These are phyloP conservation scores for Chelonus formosanus DNA, from an alignment of 2,888 invertebrate genomes.

Conservation along the genomic window DNA sequence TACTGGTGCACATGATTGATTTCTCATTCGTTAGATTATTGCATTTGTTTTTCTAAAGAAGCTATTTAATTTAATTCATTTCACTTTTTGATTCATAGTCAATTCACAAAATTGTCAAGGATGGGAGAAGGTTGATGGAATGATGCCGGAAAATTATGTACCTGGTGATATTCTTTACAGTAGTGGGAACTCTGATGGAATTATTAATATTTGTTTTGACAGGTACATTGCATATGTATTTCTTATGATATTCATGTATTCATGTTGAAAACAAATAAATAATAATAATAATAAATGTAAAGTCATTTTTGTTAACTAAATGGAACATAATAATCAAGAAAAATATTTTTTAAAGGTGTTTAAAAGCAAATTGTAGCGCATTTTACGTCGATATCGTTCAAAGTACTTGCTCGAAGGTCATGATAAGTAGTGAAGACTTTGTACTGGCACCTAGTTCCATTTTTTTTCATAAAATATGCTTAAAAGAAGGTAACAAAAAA, in stretches of 20 bases:
- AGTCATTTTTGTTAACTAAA: too few species aligned
- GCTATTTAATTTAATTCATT: too few species aligned
- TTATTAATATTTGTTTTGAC: constrained; percentile 53
- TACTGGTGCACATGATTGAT: too few species aligned
- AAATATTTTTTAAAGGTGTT: constrained; percentile 48
- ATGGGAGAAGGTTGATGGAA: constrained; percentile 58
- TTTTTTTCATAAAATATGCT: constrained; percentile 74
- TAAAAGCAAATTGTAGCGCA: constrained; percentile 52
- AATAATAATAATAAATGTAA: too few species aligned
- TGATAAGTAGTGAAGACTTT: constrained; percentile 53
- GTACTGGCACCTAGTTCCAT: constrained; percentile 69
- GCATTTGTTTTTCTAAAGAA: too few species aligned
- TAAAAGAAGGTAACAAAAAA: constrained; percentile 61
- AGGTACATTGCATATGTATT: constrained; percentile 43
- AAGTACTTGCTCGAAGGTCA: constrained; percentile 52
- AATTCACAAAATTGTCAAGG: constrained; percentile 43
- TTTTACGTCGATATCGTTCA: constrained; percentile 55
- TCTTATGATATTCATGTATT: neutral
- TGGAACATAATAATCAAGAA: constrained; percentile 4
- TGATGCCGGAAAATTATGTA: constrained; percentile 51
- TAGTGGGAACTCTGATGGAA: constrained; percentile 54
- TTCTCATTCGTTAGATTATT: too few species aligned
- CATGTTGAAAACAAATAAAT: neutral
- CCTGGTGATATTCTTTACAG: constrained; percentile 46
- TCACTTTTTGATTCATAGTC: too few species aligned